Evolutionary conservation across 2,113 vertebrate genomes (phyloP), one percentile per base, ranked within the genome.

Genomic region (Amblyornis subalaris): DNA sequence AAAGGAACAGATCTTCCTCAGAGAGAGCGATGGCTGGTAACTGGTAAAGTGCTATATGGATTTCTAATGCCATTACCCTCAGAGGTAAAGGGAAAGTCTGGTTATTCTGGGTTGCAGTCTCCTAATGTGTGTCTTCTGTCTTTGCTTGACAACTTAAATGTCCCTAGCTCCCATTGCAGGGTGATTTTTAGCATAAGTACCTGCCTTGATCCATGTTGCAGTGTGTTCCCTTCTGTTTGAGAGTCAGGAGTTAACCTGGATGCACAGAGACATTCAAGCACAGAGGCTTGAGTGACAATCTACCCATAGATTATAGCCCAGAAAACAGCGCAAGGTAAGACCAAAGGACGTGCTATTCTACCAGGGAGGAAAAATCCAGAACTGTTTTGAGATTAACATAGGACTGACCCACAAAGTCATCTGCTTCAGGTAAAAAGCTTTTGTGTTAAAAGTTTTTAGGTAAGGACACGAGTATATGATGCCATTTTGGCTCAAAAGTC

Each of bases 101-200:
- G 66, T 77, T 89, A 75, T 91, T 81, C 70, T 64, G 86, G 50
- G 50, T 60, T 87, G 45, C 61, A 75, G 26, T 22, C 70, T 89
- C 70, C 80, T 95, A 92, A 93, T 89, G 89, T 57, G 36, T 26
- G 28, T 92, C 76, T 95, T 96, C 91, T 85, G 76, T 94, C 91
- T 94, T 93, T 2, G 2, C 61, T 35, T 94, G 93, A 92, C 89
- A 90, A 81, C 73, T 74, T 89, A 86, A 90, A 86, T 84, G 74
- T 92, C 78, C 65, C 54, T 42, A 61, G 66, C 45, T 95, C 77
- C 73, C 73, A 78, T 45, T 90, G 84, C 80, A 81, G 76, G 61
- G 50, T 91, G 87, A 81, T 92, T 95, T 92, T 96, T 91, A 92
- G 66, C 80, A 54, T 94, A 92, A 89, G 74, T 78, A 86, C 72